Evolutionary conservation across 2,113 vertebrate genomes (phyloP), one percentile per base, ranked within the genome.

Genomic region (Caretta caretta): DNA sequence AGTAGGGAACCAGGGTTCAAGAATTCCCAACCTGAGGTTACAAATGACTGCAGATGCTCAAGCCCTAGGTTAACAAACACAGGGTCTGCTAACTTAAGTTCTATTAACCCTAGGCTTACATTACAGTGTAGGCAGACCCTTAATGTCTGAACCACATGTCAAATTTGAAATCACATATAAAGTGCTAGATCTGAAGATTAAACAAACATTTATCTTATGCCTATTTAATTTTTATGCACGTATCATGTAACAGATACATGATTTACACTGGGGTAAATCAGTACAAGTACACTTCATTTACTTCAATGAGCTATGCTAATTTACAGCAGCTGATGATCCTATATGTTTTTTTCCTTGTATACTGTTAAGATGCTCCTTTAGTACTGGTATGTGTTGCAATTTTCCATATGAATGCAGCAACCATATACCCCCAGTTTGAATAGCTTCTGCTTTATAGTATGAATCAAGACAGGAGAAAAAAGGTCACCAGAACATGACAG

Each of bases 161-260:
- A 88, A 84, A 93, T 72, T 84, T 79, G 72, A 88, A 84, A 81
- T 86, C 81, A 53, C 14, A 79, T 72, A 75, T 84, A 57, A 50
- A 69, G 91, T 80, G 46, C 78, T n/a, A 17, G 16, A 69, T 69
- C 48, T 50, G 48, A 24, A 86, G 19, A 5, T 10, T 17, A 51
- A 57, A 5, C 38, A 56, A 53, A 5, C 46, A 2, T 81, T 20
- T 54, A 49, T 72, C 42, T 46, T 2, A 91, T 90, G 49, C 0
- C 72, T 56, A 69, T 19, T 69, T n/a, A 88, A 93, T 83, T 90
- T 62, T 91, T 69, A 81, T 22, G 72, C 50, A 8, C 31, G 4
- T 12, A 50, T 17, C 72, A 31, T 6, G 20, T 25, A 12, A 80
- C 84, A 78, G 38, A 83, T 54, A 38, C 5, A 86, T 49, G 31